phyloP scores from a whole-genome alignment of 2,113 vertebrate species.

The Eleginops maclovinus region DNA sequence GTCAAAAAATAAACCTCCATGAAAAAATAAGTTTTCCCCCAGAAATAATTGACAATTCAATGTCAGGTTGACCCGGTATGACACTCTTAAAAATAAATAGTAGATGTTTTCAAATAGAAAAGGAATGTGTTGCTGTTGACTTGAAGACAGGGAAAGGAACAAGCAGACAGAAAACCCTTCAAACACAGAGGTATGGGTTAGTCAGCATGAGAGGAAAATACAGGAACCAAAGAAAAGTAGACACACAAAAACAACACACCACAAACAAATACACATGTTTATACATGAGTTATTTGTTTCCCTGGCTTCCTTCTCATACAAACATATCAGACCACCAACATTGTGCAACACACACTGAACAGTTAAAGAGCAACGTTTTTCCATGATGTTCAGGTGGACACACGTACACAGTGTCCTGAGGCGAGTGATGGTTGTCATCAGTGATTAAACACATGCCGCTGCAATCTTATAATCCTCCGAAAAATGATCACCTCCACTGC shows the following conservation, averaged over 20 bases:
- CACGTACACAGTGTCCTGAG: not conserved
- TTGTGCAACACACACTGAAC: not conserved
- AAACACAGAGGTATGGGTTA: not conserved
- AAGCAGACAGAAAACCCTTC: not conserved
- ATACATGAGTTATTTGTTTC: not conserved
- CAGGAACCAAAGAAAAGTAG: slow-evolving; percentile 1
- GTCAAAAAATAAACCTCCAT: too few species aligned
- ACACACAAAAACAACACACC: not conserved
- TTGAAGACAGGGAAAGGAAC: not conserved
- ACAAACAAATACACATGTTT: not conserved
- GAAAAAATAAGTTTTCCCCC: too few species aligned
- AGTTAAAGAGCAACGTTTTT: not conserved
- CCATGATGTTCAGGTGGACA: too few species aligned
- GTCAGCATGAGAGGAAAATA: slow-evolving; percentile 1
- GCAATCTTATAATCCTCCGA: slow-evolving; percentile 34
- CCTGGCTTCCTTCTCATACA: not conserved
- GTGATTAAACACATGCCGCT: slow-evolving; percentile 31
- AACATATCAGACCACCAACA: not conserved
- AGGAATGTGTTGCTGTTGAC: slow-evolving; percentile 41
- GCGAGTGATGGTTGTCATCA: slow-evolving; percentile 18
- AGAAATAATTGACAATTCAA: too few species aligned
- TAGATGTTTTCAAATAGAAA: slow-evolving; percentile 10
- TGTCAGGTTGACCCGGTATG: too few species aligned
- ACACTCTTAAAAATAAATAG: not conserved
- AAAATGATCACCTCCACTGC: slow-evolving; percentile 11